Conservation (phyloP, 1,140 invertebrate genomes). For the Hyposmocoma kahamanoa region DNA sequence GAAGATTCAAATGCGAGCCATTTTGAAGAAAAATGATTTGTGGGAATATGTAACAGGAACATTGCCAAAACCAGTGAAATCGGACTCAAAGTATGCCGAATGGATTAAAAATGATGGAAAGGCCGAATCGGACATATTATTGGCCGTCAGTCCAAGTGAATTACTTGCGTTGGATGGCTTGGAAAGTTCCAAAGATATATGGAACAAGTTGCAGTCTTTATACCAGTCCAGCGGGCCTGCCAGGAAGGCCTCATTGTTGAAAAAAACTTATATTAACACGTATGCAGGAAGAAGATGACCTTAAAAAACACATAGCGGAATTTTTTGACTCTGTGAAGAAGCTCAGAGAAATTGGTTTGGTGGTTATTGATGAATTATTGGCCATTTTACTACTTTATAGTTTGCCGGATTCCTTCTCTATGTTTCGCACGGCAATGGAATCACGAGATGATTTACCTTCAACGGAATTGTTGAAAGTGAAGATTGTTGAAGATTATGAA, state of each 20-base stretch:
- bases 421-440: conserved; percentile 27
- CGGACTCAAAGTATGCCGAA: conserved; percentile 20
- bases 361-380: conserved; percentile 26
- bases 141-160: conserved; percentile 25
- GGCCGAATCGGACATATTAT: conserved; percentile 26
- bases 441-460: conserved; percentile 24
- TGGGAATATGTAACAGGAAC: conserved; percentile 22
- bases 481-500: conserved; percentile 25
- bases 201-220: conserved; percentile 27
- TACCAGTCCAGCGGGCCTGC: conserved; percentile 26
- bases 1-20: conserved; percentile 27
- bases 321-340: conserved; percentile 29
- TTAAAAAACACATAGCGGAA: conserved; percentile 24
- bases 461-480: conserved; percentile 20
- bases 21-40: conserved; percentile 28
- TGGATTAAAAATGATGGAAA: conserved; percentile 25
- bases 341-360: conserved; percentile 26
- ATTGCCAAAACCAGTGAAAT: conserved; percentile 10
- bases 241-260: conserved; percentile 22
- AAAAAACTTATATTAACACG: conserved; percentile 27
- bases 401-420: conserved; percentile 21
- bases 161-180: conserved; percentile 22
- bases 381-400: conserved; percentile 25
- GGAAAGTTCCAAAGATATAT: conserved; percentile 22
- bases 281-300: conserved; percentile 24